Conservation (phyloP, 2,797 vertebrate species). For the Scolopax bukidnonensis region DNA sequence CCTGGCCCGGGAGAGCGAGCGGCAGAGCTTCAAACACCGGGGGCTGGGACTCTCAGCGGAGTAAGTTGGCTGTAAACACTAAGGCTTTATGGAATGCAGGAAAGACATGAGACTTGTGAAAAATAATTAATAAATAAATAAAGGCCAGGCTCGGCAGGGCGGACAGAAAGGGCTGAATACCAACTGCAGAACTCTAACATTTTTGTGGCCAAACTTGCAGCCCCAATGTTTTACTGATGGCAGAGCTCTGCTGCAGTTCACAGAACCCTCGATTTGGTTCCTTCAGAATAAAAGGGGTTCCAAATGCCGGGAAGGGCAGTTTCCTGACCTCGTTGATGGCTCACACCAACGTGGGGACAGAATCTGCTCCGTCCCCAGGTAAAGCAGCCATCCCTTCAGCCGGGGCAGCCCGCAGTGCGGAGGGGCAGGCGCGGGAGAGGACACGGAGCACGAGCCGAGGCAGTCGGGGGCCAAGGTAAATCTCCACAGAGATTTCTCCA, state of each 20-base stretch:
- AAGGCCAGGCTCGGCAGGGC: neutral
- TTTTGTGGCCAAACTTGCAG: conserved; percentile 63
- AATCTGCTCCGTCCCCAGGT: conserved; percentile 43
- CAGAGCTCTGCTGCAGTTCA: conserved; percentile 42
- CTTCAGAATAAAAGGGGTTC: conserved; percentile 47
- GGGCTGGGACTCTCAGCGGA: conserved; percentile 39
- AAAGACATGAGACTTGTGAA: conserved; percentile 56
- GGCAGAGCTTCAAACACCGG: conserved; percentile 28
- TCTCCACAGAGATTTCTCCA: neutral
- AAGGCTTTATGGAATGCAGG: conserved; percentile 29
- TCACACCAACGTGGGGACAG: conserved; percentile 49
- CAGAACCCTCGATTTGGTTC: conserved; percentile 66
- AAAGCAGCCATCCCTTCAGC: conserved; percentile 47
- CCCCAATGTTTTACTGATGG: conserved; percentile 51
- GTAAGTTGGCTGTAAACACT: conserved; percentile 39
- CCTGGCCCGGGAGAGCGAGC: neutral
- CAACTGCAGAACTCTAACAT: conserved; percentile 43
- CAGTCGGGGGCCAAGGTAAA: conserved; percentile 60
- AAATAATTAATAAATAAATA: conserved; percentile 55
- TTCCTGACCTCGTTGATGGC: conserved; percentile 35
- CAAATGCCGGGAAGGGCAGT: conserved; percentile 58
- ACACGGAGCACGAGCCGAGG: conserved; percentile 1
- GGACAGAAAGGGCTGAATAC: conserved; percentile 45
- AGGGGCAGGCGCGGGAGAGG: conserved; percentile 39
- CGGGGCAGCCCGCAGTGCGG: conserved; percentile 20